phyloP scores from a whole-genome alignment of 2,113 vertebrate genomes.

The Xiphias gladius region DNA sequence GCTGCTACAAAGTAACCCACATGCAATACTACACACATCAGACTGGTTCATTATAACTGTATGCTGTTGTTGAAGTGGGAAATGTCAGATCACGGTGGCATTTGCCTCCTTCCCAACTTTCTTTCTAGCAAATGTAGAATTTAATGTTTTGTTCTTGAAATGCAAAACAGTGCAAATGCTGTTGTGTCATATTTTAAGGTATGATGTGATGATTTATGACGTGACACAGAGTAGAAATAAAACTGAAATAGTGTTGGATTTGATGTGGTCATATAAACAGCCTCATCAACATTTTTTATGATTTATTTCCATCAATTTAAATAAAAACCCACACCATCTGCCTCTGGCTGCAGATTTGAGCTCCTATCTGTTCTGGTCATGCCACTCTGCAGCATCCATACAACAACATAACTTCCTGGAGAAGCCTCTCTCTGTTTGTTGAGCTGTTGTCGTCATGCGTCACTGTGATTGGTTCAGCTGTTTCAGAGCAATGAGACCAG shows the following conservation, averaged over 20 bases:
- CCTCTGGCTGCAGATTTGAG: neutral
- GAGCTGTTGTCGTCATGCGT: neutral
- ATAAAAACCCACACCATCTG: neutral
- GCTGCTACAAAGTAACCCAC: neutral
- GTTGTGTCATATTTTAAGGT: neutral
- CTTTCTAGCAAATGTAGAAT: neutral
- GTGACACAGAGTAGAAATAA: neutral
- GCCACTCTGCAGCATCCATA: neutral
- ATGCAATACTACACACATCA: neutral
- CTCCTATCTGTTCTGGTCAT: neutral
- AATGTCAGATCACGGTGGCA: neutral
- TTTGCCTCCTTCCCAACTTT: neutral
- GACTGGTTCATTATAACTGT: neutral
- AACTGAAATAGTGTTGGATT: neutral
- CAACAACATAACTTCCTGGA: neutral
- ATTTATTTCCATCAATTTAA: neutral
- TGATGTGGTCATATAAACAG: neutral
- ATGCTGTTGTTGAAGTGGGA: neutral
- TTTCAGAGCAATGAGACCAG: neutral
- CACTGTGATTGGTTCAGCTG: neutral
- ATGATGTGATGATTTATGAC: neutral
- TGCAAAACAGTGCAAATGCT: neutral
- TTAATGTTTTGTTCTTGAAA: neutral
- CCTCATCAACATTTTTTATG: neutral
- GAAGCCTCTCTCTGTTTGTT: neutral